Evolutionary conservation across 2,113 vertebrate species (phyloP), one percentile per base, ranked within the genome.

Genomic region (Cichladusa arquata): DNA sequence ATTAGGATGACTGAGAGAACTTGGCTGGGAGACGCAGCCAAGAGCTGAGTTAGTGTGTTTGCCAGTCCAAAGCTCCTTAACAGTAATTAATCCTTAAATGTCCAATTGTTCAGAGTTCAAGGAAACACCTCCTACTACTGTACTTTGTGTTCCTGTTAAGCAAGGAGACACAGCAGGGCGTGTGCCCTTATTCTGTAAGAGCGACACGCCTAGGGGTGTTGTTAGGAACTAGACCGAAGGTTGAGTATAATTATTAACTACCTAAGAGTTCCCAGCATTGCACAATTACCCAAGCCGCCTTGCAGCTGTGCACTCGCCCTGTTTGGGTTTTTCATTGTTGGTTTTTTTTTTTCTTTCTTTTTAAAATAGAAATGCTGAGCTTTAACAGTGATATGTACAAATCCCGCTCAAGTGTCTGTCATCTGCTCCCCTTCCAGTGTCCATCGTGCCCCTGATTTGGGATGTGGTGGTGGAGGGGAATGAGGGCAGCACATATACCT

Each of bases 141-240:
- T 97, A 97, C 96, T 97, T 89, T 96, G 88, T 94, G 97, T 98
- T 98, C 98, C 97, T 97, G 97, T 98, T 98, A 92, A 94, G 96
- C 97, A 96, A 97, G 97, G 97, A 98, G 94, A 96, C 96, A 97
- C 96, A 97, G 95, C 92, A 93, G 97, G 97, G 98, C 95, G 91
- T 97, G 94, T 97, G 97, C 95, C 65, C 94, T 97, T 97, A 97
- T 97, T 97, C 97, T 95, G 97, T 97, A 95, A 97, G 97, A 98
- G 97, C 89, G 98, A 97, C 97, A 97, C 96, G 97, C 96, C 97
- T 86, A 50, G 85, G 96, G 97, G 96, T 96, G 97, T 97, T 97
- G 96, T 95, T 97, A 96, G 95, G 96, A 97, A 95, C 93, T 47
- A 89, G 95, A 96, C 96, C 93, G 97, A 97, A 97, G 96, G 97